Base-by-base conservation (phyloP, 2,888 invertebrate genomes). In the Acronicta alni region DNA sequence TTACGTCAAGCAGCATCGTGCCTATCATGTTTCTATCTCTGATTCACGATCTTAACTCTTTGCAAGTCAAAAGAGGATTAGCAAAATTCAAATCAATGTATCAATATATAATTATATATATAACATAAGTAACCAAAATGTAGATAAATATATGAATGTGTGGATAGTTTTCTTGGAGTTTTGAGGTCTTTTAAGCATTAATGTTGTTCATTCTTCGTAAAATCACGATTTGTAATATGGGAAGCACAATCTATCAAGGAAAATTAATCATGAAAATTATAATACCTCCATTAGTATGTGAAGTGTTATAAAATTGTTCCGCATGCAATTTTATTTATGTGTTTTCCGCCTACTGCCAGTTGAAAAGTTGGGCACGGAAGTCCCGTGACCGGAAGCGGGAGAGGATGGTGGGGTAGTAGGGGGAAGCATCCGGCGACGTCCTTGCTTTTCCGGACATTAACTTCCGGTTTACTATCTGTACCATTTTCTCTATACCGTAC, bases 281-380 rank as follows among this genome's bases (percentile, higher is more conserved):
- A 52, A 47, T 47, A 43, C 43, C 7, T 44, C 26, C 42, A 37
- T 51, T 42, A 37, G 32, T 45, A 54, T 42, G 26, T 39, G 23
- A 16, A 45, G 16, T 18, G 52, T 48, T 20, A 38, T 51, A 54
- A 17, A 41, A 32, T 42, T 64, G 65, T 65, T 52, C 58, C 47
- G 54, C 46, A 37, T 63, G 48, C 44, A 54, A 57, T 59, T 56
- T 58, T 72, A 49, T 60, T 66, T 63, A 57, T 66, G 49, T 69
- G 41, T 65, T 65, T 64, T 57, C 63, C 38, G 61, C 54, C 54
- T 69, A 61, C 66, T 51, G 42, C n/a, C 43, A 47, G 54, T 66
- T 77, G 72, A 82, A 82, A 87, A 83, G 81, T 82, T 73, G 66
- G 81, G 80, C 69, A 73, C 86, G 90, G 89, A 90, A 82, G 82